Percentiles rank a stretch among this genome's conserved stretches.
phyloP scores from a whole-genome alignment of 2,797 vertebrate species.

The Neomorphus geoffroyi region DNA sequence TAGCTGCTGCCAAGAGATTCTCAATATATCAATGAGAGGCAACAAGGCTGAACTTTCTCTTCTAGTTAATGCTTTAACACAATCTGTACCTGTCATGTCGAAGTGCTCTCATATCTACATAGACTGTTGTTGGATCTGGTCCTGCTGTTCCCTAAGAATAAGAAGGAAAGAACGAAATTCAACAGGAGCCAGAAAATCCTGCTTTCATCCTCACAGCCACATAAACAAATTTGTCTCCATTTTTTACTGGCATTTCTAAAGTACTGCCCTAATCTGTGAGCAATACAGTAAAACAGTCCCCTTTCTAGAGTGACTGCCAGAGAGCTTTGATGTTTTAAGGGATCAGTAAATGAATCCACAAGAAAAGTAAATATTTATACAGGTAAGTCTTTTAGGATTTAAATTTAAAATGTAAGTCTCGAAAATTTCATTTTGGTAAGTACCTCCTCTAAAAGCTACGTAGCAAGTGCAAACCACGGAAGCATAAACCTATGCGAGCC shows the following conservation, averaged over 20 bases:
- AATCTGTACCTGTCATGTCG: constrained; percentile 88
- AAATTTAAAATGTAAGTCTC: neutral
- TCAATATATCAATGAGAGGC: neutral
- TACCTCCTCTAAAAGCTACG: neutral
- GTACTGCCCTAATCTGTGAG: neutral
- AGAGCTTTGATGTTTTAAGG: neutral
- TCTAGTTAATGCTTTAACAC: neutral
- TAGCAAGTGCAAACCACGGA: neutral
- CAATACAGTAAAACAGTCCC: neutral
- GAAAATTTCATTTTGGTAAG: neutral
- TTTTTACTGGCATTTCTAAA: neutral
- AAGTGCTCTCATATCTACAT: constrained; percentile 94
- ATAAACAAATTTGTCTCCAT: neutral
- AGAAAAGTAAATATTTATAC: neutral
- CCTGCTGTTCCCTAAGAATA: constrained; percentile 89
- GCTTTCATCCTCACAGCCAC: neutral
- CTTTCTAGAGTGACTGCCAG: neutral
- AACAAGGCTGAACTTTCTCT: neutral
- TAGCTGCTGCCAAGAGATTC: neutral
- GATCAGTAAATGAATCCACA: neutral
- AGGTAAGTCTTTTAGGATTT: neutral
- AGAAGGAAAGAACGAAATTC: neutral
- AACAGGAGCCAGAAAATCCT: neutral
- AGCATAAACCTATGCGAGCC: neutral
- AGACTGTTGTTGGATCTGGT: constrained; percentile 95